A percentile compares a stretch with the other conserved stretches of the same genome.
Evolutionary conservation across 2,888 invertebrate species (phyloP).

Genomic region (Heliconius ethilla): DNA sequence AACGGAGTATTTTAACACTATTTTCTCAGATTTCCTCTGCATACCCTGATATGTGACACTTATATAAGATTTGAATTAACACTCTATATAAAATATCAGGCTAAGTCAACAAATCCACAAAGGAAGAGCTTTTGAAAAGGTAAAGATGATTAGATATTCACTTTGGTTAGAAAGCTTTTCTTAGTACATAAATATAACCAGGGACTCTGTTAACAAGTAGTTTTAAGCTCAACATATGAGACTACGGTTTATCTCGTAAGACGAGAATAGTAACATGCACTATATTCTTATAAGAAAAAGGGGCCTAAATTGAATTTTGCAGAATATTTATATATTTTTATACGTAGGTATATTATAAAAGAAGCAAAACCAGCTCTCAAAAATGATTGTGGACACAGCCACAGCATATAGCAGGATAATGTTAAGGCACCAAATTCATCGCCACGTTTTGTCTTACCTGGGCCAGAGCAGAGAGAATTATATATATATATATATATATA

Average conservation of each 20-base stretch:
- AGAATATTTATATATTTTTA: neutral
- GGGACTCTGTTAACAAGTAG: slow-evolving; percentile 11
- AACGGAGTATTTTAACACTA: neutral
- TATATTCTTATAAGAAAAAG: neutral
- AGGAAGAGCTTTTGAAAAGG: neutral
- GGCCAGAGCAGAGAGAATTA: too few relatives aligned
- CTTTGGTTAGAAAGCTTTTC: neutral
- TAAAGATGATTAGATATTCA: neutral
- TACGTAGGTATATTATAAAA: neutral
- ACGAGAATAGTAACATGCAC: neutral
- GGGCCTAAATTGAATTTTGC: neutral
- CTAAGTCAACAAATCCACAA: neutral
- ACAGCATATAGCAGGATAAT: too few relatives aligned
- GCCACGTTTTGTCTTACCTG: neutral
- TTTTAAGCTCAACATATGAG: neutral
- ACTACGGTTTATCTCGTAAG: neutral
- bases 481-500: neutral
- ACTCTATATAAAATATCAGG: neutral
- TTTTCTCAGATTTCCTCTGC: neutral
- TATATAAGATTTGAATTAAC: neutral
- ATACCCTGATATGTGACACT: too few relatives aligned
- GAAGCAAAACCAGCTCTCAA: too few relatives aligned
- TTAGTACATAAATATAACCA: neutral
- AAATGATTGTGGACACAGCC: too few relatives aligned
- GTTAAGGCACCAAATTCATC: neutral